These are phyloP conservation scores for Clupea harengus DNA, from an alignment of 2,113 vertebrate genomes.

Conservation along the genomic window DNA sequence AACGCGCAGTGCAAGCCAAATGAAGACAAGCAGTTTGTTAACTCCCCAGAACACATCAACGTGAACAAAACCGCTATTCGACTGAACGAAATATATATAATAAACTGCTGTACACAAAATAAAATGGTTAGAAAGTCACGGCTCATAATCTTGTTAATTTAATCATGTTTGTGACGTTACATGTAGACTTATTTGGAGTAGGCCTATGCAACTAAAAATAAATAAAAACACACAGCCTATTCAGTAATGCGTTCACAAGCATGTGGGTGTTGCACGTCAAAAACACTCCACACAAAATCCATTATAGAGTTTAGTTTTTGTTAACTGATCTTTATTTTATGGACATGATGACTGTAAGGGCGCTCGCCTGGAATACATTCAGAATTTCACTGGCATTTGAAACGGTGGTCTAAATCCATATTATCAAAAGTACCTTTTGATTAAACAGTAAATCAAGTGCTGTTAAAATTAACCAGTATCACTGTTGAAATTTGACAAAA, in stretches of 20 bases:
- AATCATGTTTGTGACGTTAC: not conserved
- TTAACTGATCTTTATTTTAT: conserved; percentile 80
- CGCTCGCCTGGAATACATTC: conserved; percentile 75
- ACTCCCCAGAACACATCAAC: not conserved
- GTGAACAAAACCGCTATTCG: not conserved
- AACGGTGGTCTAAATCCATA: conserved; percentile 42
- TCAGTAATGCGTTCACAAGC: not conserved
- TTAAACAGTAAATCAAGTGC: conserved; percentile 71
- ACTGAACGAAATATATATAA: not conserved
- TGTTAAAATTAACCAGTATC: conserved; percentile 56
- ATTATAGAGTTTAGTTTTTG: conserved; percentile 57
- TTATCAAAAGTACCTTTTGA: conserved; percentile 53
- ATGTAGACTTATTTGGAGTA: not conserved
- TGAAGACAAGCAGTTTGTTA: not conserved
- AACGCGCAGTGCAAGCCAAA: not conserved
- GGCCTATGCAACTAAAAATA: not conserved
- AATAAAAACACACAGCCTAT: not conserved
- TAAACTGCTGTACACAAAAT: not conserved
- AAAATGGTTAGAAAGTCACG: not conserved
- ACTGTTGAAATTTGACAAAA: conserved; percentile 4
- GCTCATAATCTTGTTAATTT: not conserved
- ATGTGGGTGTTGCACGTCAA: conserved; percentile 7
- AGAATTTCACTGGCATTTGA: conserved; percentile 37
- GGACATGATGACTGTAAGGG: conserved; percentile 71
- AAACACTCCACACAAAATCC: conserved; percentile 47